These are phyloP conservation scores for Tetramorium alpestre DNA, from an alignment of 1,140 invertebrate species.

Conservation along the genomic window DNA sequence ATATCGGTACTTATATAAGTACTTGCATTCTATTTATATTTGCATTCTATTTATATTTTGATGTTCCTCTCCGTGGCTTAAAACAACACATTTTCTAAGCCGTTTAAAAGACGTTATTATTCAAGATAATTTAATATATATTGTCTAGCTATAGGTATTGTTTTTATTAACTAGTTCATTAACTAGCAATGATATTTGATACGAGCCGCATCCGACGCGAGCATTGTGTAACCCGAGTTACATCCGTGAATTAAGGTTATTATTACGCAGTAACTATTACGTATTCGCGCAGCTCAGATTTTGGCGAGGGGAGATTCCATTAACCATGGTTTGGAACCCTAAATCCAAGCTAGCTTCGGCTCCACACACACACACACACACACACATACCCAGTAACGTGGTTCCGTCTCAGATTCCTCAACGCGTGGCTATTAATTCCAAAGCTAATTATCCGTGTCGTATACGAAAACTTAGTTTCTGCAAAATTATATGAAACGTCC, in stretches of 20 bases:
- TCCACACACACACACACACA: neutral
- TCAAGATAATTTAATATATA: neutral
- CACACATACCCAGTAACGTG: neutral
- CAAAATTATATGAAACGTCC: neutral
- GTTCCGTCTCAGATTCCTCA: conserved; percentile 48
- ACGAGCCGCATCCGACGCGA: neutral
- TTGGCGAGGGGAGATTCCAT: conserved; percentile 48
- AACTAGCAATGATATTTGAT: conserved; percentile 30
- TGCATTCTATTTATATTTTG: neutral
- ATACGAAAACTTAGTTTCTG: neutral
- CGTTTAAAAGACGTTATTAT: neutral
- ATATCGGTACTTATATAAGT: neutral
- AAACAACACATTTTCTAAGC: neutral
- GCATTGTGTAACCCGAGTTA: conserved; percentile 27
- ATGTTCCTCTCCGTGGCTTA: too few species aligned
- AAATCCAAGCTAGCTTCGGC: conserved; percentile 4
- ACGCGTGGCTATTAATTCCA: conserved; percentile 30
- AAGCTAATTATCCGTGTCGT: conserved; percentile 17
- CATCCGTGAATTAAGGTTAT: conserved; percentile 41
- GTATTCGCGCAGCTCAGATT: conserved; percentile 47
- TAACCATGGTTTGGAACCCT: conserved; percentile 43
- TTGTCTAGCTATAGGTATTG: neutral
- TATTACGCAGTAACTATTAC: conserved; percentile 56
- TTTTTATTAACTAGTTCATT: neutral
- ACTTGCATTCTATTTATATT: neutral